Evolutionary conservation across 2,113 vertebrate genomes (phyloP).

Genomic region (Muntiacus reevesi): DNA sequence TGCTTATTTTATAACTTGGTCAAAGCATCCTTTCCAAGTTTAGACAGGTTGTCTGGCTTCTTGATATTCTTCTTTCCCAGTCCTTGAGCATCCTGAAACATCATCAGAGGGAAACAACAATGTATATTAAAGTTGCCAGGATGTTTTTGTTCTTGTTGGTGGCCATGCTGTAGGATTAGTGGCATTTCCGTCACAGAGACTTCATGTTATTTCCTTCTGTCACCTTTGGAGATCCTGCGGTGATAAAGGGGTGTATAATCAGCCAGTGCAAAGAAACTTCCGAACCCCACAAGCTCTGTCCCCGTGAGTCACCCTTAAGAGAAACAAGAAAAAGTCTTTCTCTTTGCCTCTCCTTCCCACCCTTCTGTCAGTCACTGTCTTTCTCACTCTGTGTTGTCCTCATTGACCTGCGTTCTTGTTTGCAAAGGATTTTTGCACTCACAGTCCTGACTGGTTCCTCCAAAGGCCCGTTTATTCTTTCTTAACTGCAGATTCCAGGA

Average conservation of each 20-base stretch:
- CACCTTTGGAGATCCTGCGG: neutral
- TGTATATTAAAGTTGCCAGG: neutral
- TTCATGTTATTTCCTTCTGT: neutral
- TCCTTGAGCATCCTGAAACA: neutral
- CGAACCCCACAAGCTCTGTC: neutral
- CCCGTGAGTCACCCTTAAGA: neutral
- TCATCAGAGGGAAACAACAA: constrained; percentile 12
- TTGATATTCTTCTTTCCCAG: neutral
- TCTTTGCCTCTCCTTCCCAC: neutral
- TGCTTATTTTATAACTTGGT: neutral
- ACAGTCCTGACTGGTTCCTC: neutral
- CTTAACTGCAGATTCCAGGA: neutral
- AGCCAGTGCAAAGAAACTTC: neutral
- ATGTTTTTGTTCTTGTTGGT: neutral
- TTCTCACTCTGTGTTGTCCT: neutral
- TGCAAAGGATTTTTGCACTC: neutral
- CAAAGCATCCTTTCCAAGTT: neutral
- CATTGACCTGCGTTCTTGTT: neutral
- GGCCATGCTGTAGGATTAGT: neutral
- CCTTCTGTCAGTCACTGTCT: neutral
- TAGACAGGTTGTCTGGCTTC: neutral
- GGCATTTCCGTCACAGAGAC: neutral
- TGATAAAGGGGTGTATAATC: neutral
- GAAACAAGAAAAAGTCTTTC: neutral
- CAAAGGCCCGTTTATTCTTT: neutral